Conservation (phyloP, 2,797 vertebrate genomes). For the Scomberomorus guttatus region DNA sequence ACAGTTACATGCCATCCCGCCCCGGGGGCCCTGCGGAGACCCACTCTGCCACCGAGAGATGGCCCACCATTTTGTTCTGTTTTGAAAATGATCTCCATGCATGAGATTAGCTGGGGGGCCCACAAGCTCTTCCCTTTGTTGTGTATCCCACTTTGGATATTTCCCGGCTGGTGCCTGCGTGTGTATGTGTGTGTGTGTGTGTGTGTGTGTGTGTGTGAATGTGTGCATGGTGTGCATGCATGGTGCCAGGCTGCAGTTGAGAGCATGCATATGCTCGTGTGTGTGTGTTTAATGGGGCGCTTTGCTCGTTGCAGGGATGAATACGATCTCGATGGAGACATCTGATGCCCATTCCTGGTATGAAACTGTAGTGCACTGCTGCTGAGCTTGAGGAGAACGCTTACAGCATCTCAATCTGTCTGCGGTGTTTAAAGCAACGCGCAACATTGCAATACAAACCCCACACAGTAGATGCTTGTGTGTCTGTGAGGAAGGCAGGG, state of each 20-base stretch:
- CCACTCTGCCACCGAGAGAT: conserved; percentile 77
- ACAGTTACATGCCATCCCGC: conserved; percentile 84
- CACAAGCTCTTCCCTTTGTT: conserved; percentile 70
- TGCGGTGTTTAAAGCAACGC: conserved; percentile 37
- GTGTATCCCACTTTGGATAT: conserved; percentile 70
- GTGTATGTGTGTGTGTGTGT: conserved; percentile 24
- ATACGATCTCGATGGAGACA: conserved; percentile 53
- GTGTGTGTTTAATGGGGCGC: conserved; percentile 36
- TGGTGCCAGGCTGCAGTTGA: conserved; percentile 39
- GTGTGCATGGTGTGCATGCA: conserved; percentile 6
- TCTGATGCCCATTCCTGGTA: conserved; percentile 46
- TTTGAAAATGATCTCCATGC: conserved; percentile 83
- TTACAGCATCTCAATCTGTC: conserved; percentile 49
- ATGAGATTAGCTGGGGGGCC: conserved; percentile 77
- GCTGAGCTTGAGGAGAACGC: conserved; percentile 50
- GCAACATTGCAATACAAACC: conserved; percentile 10
- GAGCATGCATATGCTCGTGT: conserved; percentile 15
- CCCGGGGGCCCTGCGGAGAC: conserved; percentile 76
- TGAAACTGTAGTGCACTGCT: conserved; percentile 41
- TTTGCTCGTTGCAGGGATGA: conserved; percentile 48
- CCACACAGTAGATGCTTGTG: not conserved
- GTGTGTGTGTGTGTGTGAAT: conserved; percentile 21
- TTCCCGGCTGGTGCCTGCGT: conserved; percentile 50
- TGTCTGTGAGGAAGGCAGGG: conserved; percentile 3
- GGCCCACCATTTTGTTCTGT: conserved; percentile 80